Base-by-base conservation (phyloP, 2,113 vertebrate genomes). In the Pleuronectes platessa region DNA sequence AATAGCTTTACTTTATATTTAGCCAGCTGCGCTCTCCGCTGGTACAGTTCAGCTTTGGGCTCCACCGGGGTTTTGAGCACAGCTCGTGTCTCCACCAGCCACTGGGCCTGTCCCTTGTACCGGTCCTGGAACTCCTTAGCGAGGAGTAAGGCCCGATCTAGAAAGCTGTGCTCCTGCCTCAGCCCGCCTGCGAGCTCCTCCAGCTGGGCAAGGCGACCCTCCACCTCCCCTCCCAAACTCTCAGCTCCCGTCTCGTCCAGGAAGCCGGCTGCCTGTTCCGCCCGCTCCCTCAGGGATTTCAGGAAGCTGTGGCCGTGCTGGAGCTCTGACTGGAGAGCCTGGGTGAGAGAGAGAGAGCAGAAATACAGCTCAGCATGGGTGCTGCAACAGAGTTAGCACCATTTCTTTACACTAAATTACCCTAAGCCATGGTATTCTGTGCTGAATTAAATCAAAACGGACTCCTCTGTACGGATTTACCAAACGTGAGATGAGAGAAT, bases 71-170 rank as follows among this genome's bases (percentile, higher is more conserved):
- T 56, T n/a, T 84, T 90, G 17, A 99, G 93, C 75, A 96, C 73
- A 21, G 86, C 89, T 65, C 92, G 94, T 66, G 96, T 95, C 47
- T 98, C 97, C 1, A 76, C 81, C 47, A 97, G 79, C 97, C 97
- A 98, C 68, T 96, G 96, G 62, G 93, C 93, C 67, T 97, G 96
- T 12, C 91, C 88, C 82, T 95, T 98, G 53, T 95, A 96, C 58
- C 96, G 96, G 82, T 98, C 98, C 20, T 95, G 95, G 86, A 99
- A 98, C 89, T 99, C 98, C 79, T 96, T 99, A 9, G 95, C 92
- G 11, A 98, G 90, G 67, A 97, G 94, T 42, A 96, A 89, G 8
- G 95, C 93, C 61, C 96, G 96, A 67, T 98, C 97, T 18, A 98
- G 89, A 6, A 93, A 93, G 86, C 93, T 88, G 55, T 95, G 94